Percentiles rank a stretch among this genome's conserved stretches.
Conservation (phyloP, 2,797 vertebrate species). For the Diglossa cyanea region DNA sequence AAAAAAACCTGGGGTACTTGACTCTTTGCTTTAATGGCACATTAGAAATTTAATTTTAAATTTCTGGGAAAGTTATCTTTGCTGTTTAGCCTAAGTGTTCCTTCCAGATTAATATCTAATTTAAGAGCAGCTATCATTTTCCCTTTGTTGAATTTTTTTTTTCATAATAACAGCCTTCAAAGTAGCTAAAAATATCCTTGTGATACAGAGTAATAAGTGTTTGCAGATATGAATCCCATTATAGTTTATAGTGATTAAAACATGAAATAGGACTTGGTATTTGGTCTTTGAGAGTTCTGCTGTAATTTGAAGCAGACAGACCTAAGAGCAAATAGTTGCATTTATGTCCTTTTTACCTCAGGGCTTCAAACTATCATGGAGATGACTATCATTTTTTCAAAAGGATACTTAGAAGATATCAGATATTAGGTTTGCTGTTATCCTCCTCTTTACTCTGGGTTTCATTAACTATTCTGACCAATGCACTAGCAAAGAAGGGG, state of each 20-base stretch:
- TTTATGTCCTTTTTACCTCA: neutral
- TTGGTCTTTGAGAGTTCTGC: neutral
- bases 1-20: neutral
- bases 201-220: neutral
- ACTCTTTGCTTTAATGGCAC: neutral
- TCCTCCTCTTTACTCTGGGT: neutral
- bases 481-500: neutral
- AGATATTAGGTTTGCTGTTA: neutral
- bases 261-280: neutral
- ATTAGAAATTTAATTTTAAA: neutral
- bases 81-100: neutral
- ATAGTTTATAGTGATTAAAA: conserved; percentile 36
- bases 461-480: neutral
- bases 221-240: neutral
- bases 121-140: conserved; percentile 15
- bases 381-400: neutral
- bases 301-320: neutral
- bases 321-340: neutral
- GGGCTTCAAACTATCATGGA: neutral
- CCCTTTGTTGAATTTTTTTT: conserved; percentile 2
- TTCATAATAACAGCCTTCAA: conserved; percentile 25
- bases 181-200: neutral
- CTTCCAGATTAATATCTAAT: conserved; percentile 24
- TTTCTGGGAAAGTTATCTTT: neutral
- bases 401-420: neutral